Base-by-base conservation (phyloP, 2,113 vertebrate genomes). In the Panthera tigris region DNA sequence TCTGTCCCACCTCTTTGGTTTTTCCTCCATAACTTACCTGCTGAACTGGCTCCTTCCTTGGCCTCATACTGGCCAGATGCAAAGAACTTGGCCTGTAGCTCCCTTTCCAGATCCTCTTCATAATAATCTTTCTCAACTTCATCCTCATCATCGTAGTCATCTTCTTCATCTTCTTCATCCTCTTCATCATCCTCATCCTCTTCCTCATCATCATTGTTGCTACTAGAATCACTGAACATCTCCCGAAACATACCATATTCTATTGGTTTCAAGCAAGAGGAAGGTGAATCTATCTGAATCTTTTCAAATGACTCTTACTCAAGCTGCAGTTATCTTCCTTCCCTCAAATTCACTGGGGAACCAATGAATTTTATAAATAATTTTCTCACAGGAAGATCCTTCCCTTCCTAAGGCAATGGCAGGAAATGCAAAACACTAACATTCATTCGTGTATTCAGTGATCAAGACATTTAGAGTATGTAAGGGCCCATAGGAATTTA, bases 151-250 rank as follows among this genome's bases (percentile, higher is more conserved):
- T 99, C 99, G 0, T 99, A 99, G 0, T 99, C 99, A 18, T 99
- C 99, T 31, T 99, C 99, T 2, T 99, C 99, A 61, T 99, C 99
- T 91, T 99, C 99, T 0, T 88, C 74, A 1, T 95, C 74, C 0
- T 91, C 83, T 0, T 96, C 68, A 0, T 99, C 99, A 4, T 98
- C 98, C 45, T 99, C 99, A 14, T 99, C 99, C 14, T 99, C 99
- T 1, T 99, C 99, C 0, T 89, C 55, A 5, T 99, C 99, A 95
- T 99, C 99, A 0, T 98, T 99, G 98, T 99, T 99, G 98, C 99
- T 99, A 98, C 99, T 99, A 97, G 99, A 99, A 98, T 99, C 99
- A 66, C 99, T 99, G 98, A 99, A 99, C 97, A 99, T 99, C 98
- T 99, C 99, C 63, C 98, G 98, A 94, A 99, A 97, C 48, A 99